Evolutionary conservation across 2,113 vertebrate species (phyloP).

Genomic region (Centropus unirufus): DNA sequence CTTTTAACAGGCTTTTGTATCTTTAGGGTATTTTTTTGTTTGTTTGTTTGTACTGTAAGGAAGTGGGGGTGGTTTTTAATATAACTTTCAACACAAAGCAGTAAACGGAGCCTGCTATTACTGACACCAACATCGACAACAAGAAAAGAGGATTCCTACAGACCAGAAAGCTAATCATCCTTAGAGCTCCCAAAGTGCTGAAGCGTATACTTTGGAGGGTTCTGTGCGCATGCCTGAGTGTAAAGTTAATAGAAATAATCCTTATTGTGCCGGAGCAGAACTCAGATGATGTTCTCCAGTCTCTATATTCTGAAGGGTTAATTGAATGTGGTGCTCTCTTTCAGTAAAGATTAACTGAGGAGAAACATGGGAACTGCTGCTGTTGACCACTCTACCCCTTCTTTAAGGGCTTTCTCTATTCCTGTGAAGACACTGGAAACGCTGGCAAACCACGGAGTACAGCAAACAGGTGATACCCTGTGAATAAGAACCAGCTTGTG

Average conservation of each 20-base stretch:
- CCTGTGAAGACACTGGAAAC: background rate
- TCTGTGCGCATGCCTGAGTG: background rate
- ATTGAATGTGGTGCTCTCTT: rapidly evolving
- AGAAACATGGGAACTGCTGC: background rate
- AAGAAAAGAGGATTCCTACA: background rate
- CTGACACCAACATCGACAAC: background rate
- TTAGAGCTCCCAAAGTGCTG: background rate
- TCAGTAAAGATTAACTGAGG: background rate
- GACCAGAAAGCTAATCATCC: background rate
- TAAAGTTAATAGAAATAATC: background rate
- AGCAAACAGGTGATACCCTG: background rate
- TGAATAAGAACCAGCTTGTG: background rate
- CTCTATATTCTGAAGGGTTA: background rate
- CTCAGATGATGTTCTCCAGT: background rate
- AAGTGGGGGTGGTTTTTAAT: conserved; percentile 12
- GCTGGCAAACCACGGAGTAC: background rate
- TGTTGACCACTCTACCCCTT: background rate
- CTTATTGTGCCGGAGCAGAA: background rate
- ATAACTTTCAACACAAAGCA: background rate
- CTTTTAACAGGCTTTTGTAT: conserved; percentile 61
- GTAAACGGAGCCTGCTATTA: background rate
- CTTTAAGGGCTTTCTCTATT: background rate
- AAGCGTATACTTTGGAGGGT: background rate
- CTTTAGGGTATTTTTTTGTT: conserved; percentile 9
- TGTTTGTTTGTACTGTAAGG: conserved; percentile 61